Evolutionary conservation across 2,797 vertebrate genomes (phyloP).

Genomic region (Todus mexicanus): DNA sequence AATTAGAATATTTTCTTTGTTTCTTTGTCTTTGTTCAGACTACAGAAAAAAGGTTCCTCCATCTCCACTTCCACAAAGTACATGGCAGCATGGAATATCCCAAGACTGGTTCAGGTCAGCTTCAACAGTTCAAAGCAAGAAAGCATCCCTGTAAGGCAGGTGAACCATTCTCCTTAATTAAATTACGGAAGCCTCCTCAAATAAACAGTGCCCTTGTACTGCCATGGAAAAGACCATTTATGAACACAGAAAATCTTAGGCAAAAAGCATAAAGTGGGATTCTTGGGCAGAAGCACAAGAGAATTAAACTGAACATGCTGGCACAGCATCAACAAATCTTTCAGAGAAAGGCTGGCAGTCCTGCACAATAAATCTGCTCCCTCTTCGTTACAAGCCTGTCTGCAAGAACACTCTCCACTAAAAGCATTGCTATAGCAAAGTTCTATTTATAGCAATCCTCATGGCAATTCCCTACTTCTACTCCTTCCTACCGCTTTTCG

Average conservation of each 20-base stretch:
- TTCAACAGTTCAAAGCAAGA: not conserved
- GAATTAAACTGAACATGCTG: constrained; percentile 22
- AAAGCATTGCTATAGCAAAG: constrained; percentile 39
- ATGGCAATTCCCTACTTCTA: not conserved
- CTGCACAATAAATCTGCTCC: constrained; percentile 54
- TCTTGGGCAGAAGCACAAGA: constrained; percentile 7
- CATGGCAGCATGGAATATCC: not conserved
- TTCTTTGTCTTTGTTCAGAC: not conserved
- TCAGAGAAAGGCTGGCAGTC: constrained; percentile 40
- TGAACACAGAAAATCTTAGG: not conserved
- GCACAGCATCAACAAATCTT: constrained; percentile 48
- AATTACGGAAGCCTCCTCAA: not conserved
- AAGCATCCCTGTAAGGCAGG: not conserved
- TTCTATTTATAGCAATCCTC: constrained; percentile 48
- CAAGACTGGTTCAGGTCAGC: not conserved
- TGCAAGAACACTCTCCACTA: constrained; percentile 18
- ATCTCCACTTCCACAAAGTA: not conserved
- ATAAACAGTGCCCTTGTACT: not conserved
- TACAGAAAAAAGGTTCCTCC: not conserved
- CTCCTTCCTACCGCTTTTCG: not conserved
- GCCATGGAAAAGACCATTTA: not conserved
- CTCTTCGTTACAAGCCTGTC: constrained; percentile 35
- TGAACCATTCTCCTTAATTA: not conserved
- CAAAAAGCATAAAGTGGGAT: not conserved
- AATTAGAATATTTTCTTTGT: not conserved